A percentile compares a stretch with the other conserved stretches of the same genome.
These are phyloP conservation scores for Drosophila eugracilis DNA, from an alignment of 1,140 invertebrate genomes.

Conservation along the genomic window DNA sequence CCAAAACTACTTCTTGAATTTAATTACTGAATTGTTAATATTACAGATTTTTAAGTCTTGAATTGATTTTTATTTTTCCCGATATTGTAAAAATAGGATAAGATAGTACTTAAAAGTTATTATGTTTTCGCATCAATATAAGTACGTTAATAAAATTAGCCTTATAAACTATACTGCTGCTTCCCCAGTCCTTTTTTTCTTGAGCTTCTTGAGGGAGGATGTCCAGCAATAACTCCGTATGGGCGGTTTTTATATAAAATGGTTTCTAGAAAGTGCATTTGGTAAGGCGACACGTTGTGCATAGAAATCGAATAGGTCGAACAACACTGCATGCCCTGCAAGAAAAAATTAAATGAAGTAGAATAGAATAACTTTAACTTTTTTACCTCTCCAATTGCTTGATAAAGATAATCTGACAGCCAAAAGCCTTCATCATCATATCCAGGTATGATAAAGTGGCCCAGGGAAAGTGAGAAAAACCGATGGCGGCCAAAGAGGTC, in stretches of 20 bases:
- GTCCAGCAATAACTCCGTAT: conserved; percentile 86
- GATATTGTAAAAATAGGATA: neutral
- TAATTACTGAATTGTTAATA: neutral
- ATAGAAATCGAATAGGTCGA: conserved; percentile 95
- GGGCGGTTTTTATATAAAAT: conserved; percentile 94
- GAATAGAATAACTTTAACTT: no score
- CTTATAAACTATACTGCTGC: neutral
- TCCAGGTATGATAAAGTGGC: conserved; percentile 31
- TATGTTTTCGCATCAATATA: no score
- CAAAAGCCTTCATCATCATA: conserved; percentile 13
- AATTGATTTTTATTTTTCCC: no score
- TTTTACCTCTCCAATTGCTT: conserved; percentile 27
- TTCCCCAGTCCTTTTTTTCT: neutral
- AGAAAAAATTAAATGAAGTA: conserved; percentile 76
- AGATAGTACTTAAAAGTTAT: neutral
- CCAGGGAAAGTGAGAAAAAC: conserved; percentile 43
- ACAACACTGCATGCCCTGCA: conserved; percentile 92
- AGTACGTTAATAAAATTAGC: neutral
- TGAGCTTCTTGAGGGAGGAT: conserved; percentile 7
- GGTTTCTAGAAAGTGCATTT: conserved; percentile 95
- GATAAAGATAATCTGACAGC: conserved; percentile 18
- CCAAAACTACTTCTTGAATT: neutral
- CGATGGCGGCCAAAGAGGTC: conserved; percentile 91
- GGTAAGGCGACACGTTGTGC: conserved; percentile 93
- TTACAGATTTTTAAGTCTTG: neutral